Evolutionary conservation across 2,113 vertebrate genomes (phyloP).

Genomic region (Thermophis baileyi): DNA sequence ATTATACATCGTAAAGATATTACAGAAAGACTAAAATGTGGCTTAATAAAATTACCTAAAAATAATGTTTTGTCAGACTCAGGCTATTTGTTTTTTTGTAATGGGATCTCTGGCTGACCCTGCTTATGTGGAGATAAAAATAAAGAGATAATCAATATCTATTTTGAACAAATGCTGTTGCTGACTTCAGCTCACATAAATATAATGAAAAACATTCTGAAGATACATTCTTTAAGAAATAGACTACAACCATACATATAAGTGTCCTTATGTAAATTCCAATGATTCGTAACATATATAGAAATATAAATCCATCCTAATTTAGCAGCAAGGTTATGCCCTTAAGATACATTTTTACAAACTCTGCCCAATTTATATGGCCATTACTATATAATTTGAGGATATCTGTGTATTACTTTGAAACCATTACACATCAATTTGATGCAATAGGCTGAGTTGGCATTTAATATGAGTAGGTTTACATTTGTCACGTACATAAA

Average conservation of each 20-base stretch:
- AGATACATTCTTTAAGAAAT: neutral
- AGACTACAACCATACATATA: neutral
- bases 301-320: neutral
- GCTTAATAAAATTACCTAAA: constrained; percentile 22
- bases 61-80: neutral
- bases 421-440: neutral
- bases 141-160: constrained; percentile 15
- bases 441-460: too few species aligned
- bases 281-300: neutral
- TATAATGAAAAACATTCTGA: neutral
- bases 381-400: neutral
- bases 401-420: neutral
- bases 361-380: neutral
- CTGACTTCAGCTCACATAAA: neutral
- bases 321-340: neutral
- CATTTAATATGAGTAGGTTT: neutral
- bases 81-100: constrained; percentile 7
- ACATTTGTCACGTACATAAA: neutral
- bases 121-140: constrained; percentile 9
- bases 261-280: neutral
- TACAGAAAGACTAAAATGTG: constrained; percentile 32
- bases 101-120: neutral
- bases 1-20: neutral
- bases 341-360: neutral
- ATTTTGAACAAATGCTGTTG: neutral